These are phyloP conservation scores for Petrocephalus schoutedeni DNA, from an alignment of 2,797 vertebrate species.

Conservation along the genomic window DNA sequence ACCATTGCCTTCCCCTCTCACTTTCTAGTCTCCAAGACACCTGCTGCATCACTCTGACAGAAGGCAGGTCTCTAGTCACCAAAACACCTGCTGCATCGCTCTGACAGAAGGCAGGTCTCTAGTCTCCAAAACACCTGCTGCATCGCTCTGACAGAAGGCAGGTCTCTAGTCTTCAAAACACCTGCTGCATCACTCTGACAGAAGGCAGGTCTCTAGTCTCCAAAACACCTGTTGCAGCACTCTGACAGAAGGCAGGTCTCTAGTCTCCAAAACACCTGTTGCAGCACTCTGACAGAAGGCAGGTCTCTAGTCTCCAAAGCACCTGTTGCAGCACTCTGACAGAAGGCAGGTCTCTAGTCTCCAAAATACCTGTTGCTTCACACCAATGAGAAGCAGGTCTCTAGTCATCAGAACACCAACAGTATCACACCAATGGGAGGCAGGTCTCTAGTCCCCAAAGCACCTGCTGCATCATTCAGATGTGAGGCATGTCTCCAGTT, in stretches of 20 bases:
- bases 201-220: not conserved
- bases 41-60: not conserved
- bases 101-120: too few species aligned
- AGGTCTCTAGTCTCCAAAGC: not conserved
- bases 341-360: too few species aligned
- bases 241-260: not conserved
- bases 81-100: not conserved
- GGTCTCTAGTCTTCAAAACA: too few species aligned
- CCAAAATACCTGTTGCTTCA: too few species aligned
- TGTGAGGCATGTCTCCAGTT: too few species aligned
- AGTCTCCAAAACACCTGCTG: not conserved
- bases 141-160: not conserved
- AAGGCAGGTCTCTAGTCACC: not conserved
- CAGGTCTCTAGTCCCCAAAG: not conserved
- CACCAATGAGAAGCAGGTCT: too few species aligned
- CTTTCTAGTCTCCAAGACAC: not conserved
- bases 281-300: too few species aligned
- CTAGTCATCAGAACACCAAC: not conserved
- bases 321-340: not conserved
- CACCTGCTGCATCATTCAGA: too few species aligned
- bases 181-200: too few species aligned
- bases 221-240: not conserved
- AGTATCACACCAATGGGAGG: not conserved
- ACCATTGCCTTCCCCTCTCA: not conserved
- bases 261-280: too few species aligned